These are phyloP conservation scores for Drosophila imparisetae DNA, from an alignment of 2,888 invertebrate species.

Conservation along the genomic window DNA sequence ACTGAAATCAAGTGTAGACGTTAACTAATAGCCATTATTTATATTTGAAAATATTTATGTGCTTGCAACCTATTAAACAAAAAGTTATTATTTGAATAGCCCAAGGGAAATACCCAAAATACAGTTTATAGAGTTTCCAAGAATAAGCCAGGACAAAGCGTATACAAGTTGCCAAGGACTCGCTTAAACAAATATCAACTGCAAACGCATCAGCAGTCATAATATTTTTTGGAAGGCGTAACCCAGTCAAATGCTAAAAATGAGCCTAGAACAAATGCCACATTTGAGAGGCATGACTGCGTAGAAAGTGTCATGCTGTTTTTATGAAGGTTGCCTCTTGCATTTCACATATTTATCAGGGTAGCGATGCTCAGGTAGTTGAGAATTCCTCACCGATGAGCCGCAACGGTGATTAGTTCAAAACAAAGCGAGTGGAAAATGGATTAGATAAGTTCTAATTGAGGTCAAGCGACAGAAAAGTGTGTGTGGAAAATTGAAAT, in stretches of 20 bases:
- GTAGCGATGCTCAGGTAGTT: constrained; percentile 55
- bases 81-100: background rate
- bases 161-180: background rate
- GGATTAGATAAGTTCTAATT: constrained; percentile 71
- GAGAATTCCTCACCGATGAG: constrained; percentile 10
- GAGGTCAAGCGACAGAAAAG: constrained; percentile 62
- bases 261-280: constrained; percentile 25
- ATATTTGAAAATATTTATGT: background rate
- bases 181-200: background rate
- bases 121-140: background rate
- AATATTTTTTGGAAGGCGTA: constrained; percentile 48
- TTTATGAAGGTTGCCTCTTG: constrained; percentile 43
- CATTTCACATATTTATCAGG: constrained; percentile 38
- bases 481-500: constrained; percentile 21
- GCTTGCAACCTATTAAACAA: background rate
- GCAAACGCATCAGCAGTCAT: constrained; percentile 16
- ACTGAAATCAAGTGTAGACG: background rate
- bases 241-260: constrained; percentile 50
- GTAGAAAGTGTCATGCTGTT: constrained; percentile 64
- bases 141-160: background rate
- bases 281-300: constrained; percentile 48
- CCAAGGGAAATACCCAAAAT: background rate
- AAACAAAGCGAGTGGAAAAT: constrained; percentile 60
- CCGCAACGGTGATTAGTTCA: constrained; percentile 67
- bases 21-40: background rate